A percentile compares a stretch with the other conserved stretches of the same genome.
phyloP scores from a whole-genome alignment of 2,797 vertebrate species.

The Microchirus variegatus region DNA sequence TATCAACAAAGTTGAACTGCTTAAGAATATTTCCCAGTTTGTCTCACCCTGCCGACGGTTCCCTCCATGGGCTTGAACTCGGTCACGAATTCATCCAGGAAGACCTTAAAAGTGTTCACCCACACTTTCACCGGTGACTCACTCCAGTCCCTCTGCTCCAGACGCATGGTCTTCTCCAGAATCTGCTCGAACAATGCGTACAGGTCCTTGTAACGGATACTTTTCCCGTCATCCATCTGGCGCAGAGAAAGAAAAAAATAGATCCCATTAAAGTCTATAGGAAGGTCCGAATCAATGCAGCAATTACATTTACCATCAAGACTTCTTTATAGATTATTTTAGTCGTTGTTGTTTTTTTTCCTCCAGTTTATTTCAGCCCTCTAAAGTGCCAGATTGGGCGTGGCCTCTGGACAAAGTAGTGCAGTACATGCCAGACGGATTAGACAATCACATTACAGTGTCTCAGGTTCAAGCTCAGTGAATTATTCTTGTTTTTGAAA shows the following conservation, averaged over 20 bases:
- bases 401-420: not conserved
- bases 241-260: not conserved
- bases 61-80: constrained; percentile 91
- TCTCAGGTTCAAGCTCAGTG: not conserved
- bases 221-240: constrained; percentile 94
- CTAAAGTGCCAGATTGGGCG: not conserved
- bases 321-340: not conserved
- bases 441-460: not conserved
- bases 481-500: not conserved
- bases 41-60: constrained; percentile 83
- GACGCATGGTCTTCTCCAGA: constrained; percentile 94
- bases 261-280: not conserved
- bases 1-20: no score
- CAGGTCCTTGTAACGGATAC: constrained; percentile 95
- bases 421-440: not conserved
- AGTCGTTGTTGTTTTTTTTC: not conserved
- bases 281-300: not conserved
- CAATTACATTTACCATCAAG: not conserved
- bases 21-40: no score
- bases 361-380: not conserved
- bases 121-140: constrained; percentile 96
- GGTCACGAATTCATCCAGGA: constrained; percentile 96
- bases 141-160: constrained; percentile 92
- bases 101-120: constrained; percentile 98
- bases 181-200: constrained; percentile 96